Base-by-base conservation (phyloP, 2,797 vertebrate genomes). In the Tauraco hartlaubi region DNA sequence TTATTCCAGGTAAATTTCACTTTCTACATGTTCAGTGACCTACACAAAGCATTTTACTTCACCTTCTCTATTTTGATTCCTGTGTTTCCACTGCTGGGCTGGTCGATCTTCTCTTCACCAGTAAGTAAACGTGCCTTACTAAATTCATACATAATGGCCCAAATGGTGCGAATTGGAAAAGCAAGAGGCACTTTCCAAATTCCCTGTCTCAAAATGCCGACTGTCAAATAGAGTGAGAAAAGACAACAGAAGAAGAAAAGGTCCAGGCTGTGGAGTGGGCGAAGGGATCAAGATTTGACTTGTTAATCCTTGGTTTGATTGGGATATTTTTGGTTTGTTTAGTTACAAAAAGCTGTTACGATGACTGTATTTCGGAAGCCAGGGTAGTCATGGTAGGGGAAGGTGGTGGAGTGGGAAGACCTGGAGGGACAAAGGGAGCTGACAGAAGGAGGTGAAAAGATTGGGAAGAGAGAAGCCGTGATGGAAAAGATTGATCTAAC, bases 31-130 rank as follows among this genome's bases (percentile, higher is more conserved):
- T 1, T 52, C 39, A 18, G 3, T 43, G 4, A 19, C 3, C 1
- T 6, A 5, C 0, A 33, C 0, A 0, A 4, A 0, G 3, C 2
- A 2, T 0, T 33, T 66, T 75, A 33, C 51, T 52, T 68, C 2
- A 2, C 0, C 16, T 88, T 43, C 41, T 92, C 5, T 10, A 3
- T 17, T 63, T 73, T 98, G 14, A 1, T 97, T 72, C 98, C 98
- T 37, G 2, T 76, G 5, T 87, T 79, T 58, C 79, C 95, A 10
- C 14, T 88, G 13, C 3, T 71, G 76, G 90, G 56, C 72, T 97
- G 94, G 64, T 4, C 81, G 21, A 11, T 19, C 3, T 64, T 67
- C 12, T 13, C 48, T 33, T 3, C 6, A 25, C 6, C 11, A 4
- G 95, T 96, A 68, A 95, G 91, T 35, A 66, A 92, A 54, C 6